Evolutionary conservation across 2,888 invertebrate species (phyloP), one percentile per base, ranked within the genome.

Genomic region (Eulithis testata): DNA sequence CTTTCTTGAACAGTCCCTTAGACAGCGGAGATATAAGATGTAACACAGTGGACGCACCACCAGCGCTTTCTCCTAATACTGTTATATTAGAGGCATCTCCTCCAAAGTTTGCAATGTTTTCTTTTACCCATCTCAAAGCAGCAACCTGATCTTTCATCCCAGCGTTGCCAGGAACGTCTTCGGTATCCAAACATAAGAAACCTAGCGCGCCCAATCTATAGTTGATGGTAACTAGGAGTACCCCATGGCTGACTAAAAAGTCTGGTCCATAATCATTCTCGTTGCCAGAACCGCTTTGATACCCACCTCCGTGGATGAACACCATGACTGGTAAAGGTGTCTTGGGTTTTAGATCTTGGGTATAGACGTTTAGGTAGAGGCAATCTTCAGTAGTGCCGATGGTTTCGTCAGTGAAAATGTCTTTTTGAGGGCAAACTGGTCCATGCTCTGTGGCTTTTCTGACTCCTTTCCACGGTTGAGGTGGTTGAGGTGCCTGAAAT

Each of bases 111-210:
- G 57, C 44, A n/a, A 86, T 83, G 55, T 85, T 85, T 12, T 76
- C 72, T 40, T 81, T 72, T 0, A 86, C 77, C 85, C 86, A 87
- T 61, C 73, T 79, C 21, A 86, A 63, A 14, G 86, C 85, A 5
- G 77, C 75, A 0, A 81, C 80, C 77, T 85, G 85, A 50, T 87
- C 86, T 71, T 94, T 94, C 14, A 94, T 72, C 0, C 93, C 94
- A 65, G 94, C 94, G 76, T 95, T 95, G 3, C 95, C 95, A 0
- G 94, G 94, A 0, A 94, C 94, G 52, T 93, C 94, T 58, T 77
- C 75, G 14, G 93, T 94, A 12, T 84, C 85, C 0, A 94, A 87
- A 36, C 94, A 94, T 0, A 95, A 80, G 71, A 95, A 95, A 0
- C 94, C 94, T 3, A 94, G 72, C 0, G 91, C 88, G 1, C 93